Percentiles rank a stretch among this genome's conserved stretches.
These are phyloP conservation scores for Brachionus sp. DNA, from an alignment of 1,140 invertebrate genomes.

Conservation along the genomic window DNA sequence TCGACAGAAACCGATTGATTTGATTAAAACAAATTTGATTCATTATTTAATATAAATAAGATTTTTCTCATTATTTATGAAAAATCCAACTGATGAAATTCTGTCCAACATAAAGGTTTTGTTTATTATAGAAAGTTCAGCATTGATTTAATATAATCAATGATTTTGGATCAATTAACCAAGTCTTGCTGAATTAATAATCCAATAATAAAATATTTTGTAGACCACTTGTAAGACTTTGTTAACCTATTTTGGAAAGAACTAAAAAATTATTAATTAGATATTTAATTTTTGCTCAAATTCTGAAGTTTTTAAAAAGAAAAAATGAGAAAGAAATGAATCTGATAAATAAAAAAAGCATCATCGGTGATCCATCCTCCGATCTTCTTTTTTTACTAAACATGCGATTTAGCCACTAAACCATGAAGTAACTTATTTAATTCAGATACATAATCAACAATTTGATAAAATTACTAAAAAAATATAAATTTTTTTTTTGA, in stretches of 20 bases:
- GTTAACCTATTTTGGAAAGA: neutral
- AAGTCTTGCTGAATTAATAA: neutral
- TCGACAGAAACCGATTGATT: neutral
- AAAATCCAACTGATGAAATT: neutral
- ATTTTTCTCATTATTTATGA: neutral
- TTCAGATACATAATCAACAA: too few species aligned
- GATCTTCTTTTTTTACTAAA: too few species aligned
- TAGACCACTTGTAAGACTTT: neutral
- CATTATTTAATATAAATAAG: neutral
- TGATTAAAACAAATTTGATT: neutral
- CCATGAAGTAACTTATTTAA: too few species aligned
- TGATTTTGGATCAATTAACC: neutral
- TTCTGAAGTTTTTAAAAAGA: too few species aligned
- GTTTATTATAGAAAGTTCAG: neutral
- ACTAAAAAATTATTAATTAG: neutral
- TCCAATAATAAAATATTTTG: neutral
- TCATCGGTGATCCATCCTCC: too few species aligned
- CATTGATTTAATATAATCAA: neutral
- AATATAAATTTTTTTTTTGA: too few species aligned
- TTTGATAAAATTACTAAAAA: too few species aligned
- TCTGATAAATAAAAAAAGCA: too few species aligned
- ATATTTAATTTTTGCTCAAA: neutral
- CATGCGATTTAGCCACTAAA: too few species aligned
- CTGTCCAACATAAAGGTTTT: neutral
- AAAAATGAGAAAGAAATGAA: too few species aligned